Evolutionary conservation across 1,140 invertebrate genomes (phyloP), one percentile per base, ranked within the genome.

Genomic region (Ganaspis sp.): DNA sequence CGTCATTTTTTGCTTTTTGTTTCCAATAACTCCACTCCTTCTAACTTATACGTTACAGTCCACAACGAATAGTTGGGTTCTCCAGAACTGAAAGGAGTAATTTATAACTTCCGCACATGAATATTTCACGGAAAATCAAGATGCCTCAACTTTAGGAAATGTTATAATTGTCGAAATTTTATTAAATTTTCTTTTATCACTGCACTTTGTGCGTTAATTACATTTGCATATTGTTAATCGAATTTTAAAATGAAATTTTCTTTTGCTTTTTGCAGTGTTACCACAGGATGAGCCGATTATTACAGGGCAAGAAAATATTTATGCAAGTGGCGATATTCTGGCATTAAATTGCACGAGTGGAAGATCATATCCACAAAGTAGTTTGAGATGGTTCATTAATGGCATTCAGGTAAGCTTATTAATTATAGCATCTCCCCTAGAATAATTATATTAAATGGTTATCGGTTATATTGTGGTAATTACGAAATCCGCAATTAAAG

Each of bases 311-410:
- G 93, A 95, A 86, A 92, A 94, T 87, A 94, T 96, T 87, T 95
- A 96, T 87, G 94, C 95, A 88, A 94, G 94, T 83, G 96, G 96
- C 37, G 96, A 97, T 86, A 93, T 94, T 74, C 93, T 97, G 79
- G 94, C 94, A 86, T 90, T 97, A 75, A 97, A 97, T 90, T 97
- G 96, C 87, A 96, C 95, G 19, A 97, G 96, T 23, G 94, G 94
- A 40, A 95, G 94, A 86, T 96, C 96, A 69, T 94, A 94, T 88
- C 96, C 96, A 23, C 93, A 94, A 29, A 95, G 96, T 9, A 91
- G 93, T 72, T 92, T 97, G 37, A 94, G 94, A 85, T 97, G 95
- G 95, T 96, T 94, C 90, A 95, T 97, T 87, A 96, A 97, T 87
- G 95, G 95, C 78, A 92, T 94, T 84, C 93, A 94, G 93, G 96